Evolutionary conservation across 1,140 invertebrate genomes (phyloP).

Genomic region (Ooceraea biroi): DNA sequence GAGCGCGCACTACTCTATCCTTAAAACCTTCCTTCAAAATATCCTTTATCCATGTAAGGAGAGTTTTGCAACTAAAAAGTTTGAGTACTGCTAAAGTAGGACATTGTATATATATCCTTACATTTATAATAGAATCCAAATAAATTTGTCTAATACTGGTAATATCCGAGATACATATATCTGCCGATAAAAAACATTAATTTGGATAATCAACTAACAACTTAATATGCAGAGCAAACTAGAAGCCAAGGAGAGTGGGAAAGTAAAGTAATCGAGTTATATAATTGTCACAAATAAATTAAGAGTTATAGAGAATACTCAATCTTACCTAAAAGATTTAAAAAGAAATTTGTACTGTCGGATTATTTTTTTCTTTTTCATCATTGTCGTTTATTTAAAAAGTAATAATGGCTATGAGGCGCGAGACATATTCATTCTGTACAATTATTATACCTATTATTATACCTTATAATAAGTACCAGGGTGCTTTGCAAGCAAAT

Average conservation of each 20-base stretch:
- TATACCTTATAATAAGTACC: slow-evolving; percentile 44
- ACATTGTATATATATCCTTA: background rate
- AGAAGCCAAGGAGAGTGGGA: background rate
- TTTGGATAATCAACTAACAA: slow-evolving; percentile 18
- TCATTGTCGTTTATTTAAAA: slow-evolving; percentile 42
- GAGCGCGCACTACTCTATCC: slow-evolving; percentile 8
- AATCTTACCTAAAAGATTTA: slow-evolving; percentile 6
- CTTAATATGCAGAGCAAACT: slow-evolving; percentile 8
- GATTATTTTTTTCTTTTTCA: slow-evolving; percentile 27
- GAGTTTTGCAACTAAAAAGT: background rate
- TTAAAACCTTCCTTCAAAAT: no score
- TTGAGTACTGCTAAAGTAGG: background rate
- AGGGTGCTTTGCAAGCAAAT: slow-evolving; percentile 1
- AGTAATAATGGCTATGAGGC: slow-evolving; percentile 37
- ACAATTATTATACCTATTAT: slow-evolving; percentile 51
- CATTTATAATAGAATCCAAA: background rate
- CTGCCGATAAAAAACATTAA: slow-evolving; percentile 1
- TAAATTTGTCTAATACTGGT: slow-evolving; percentile 30
- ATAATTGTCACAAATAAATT: slow-evolving; percentile 49
- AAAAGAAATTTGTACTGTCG: slow-evolving; percentile 26
- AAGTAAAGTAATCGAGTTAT: slow-evolving; percentile 30
- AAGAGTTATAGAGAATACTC: slow-evolving; percentile 11
- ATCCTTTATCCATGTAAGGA: background rate
- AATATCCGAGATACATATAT: slow-evolving; percentile 12
- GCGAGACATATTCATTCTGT: slow-evolving; percentile 34